A percentile compares a stretch with the other conserved stretches of the same genome.
Evolutionary conservation across 2,797 vertebrate genomes (phyloP).

Genomic region (Yasuhikotakia modesta): DNA sequence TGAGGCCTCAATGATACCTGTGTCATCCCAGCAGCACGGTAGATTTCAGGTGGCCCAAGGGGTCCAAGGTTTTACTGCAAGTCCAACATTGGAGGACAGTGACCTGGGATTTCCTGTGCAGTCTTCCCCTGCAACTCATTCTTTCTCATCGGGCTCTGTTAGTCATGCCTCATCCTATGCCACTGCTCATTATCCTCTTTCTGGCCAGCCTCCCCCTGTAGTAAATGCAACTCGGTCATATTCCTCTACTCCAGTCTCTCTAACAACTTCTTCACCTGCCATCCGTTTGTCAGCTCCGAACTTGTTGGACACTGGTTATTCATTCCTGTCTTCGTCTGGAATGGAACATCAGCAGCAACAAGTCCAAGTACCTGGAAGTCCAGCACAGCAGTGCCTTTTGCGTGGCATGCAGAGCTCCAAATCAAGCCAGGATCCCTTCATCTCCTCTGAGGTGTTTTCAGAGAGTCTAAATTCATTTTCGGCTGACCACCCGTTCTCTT

Average conservation of each 20-base stretch:
- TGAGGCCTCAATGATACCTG: constrained; percentile 74
- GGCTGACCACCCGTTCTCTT: constrained; percentile 73
- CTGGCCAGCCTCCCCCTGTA: constrained; percentile 83
- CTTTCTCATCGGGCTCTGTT: constrained; percentile 85
- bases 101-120: constrained; percentile 80
- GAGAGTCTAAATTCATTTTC: constrained; percentile 85
- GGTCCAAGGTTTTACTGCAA: constrained; percentile 79
- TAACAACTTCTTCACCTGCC: constrained; percentile 75
- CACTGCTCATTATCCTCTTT: constrained; percentile 85
- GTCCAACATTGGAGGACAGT: constrained; percentile 72
- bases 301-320: constrained; percentile 81
- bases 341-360: constrained; percentile 76
- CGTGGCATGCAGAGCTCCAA: constrained; percentile 81
- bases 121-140: constrained; percentile 78
- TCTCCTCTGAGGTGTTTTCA: constrained; percentile 86
- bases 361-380: constrained; percentile 76
- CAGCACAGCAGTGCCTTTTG: constrained; percentile 81
- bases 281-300: constrained; percentile 79
- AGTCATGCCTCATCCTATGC: constrained; percentile 80
- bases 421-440: constrained; percentile 84
- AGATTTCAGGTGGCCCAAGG: constrained; percentile 77
- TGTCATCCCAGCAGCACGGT: constrained; percentile 70
- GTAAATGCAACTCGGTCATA: constrained; percentile 81
- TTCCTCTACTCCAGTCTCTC: constrained; percentile 75
- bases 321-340: constrained; percentile 82